Percentiles rank a stretch among this genome's conserved stretches.
Conservation (phyloP, 2,888 invertebrate species). For the Ophion slaviceki region DNA sequence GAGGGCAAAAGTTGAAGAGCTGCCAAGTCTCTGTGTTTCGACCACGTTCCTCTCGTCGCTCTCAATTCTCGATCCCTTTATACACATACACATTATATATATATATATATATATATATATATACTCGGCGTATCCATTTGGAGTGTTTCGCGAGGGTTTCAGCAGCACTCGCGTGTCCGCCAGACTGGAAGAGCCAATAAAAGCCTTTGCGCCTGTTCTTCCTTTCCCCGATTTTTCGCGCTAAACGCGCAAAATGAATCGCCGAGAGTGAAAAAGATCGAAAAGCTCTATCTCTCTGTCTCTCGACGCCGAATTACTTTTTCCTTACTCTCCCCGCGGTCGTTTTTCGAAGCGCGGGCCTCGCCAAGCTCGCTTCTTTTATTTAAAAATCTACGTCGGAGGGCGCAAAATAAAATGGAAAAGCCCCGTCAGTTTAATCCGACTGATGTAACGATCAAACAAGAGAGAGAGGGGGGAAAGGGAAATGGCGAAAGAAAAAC, state of each 20-base stretch:
- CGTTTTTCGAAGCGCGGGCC: too few relatives aligned
- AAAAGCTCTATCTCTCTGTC: slow-evolving; percentile 27
- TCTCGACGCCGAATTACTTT: neutral
- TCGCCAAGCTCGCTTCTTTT: too few relatives aligned
- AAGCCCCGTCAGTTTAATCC: too few relatives aligned
- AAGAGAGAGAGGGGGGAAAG: too few relatives aligned
- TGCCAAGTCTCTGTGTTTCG: slow-evolving; percentile 58
- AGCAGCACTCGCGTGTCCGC: slow-evolving; percentile 47
- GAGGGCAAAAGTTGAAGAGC: slow-evolving; percentile 59
- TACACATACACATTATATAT: neutral
- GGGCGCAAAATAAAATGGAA: neutral
- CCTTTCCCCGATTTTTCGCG: slow-evolving; percentile 32
- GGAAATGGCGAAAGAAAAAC: too few relatives aligned
- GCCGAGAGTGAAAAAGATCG: slow-evolving; percentile 24
- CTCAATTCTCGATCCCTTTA: slow-evolving; percentile 36
- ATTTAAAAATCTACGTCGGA: neutral
- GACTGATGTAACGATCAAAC: too few relatives aligned
- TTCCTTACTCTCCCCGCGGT: too few relatives aligned
- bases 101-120: slow-evolving; percentile 12
- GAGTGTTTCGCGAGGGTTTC: slow-evolving; percentile 54
- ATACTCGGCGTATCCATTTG: slow-evolving; percentile 25
- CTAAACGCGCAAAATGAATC: slow-evolving; percentile 57
- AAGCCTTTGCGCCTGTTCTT: slow-evolving; percentile 45
- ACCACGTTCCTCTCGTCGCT: slow-evolving; percentile 57
- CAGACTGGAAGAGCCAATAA: slow-evolving; percentile 61